These are phyloP conservation scores for Anthopleura sola DNA, from an alignment of 64 coral and sea anemone species.

Conservation along the genomic window DNA sequence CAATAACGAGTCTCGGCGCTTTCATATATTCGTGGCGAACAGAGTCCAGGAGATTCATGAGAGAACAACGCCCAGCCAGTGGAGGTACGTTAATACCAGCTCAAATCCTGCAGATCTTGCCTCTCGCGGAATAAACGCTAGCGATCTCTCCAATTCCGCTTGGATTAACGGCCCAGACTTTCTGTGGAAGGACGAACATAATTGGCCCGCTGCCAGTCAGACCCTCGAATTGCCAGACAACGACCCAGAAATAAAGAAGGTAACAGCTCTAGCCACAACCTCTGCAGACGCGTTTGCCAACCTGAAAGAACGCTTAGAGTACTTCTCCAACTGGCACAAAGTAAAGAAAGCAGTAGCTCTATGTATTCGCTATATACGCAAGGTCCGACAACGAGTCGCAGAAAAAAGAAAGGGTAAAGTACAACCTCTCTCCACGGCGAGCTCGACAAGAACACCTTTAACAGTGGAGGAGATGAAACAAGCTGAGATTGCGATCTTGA, in stretches of 20 bases:
- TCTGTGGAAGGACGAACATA: background rate
- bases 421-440: too few species aligned
- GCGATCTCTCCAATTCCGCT: background rate
- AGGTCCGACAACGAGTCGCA: background rate
- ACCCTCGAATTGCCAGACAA: background rate
- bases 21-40: background rate
- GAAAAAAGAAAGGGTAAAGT: background rate
- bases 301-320: conserved; percentile 6
- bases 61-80: background rate
- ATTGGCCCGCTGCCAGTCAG: background rate
- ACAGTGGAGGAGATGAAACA: too few species aligned
- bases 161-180: background rate
- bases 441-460: too few species aligned
- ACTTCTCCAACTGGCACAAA: conserved; percentile 24
- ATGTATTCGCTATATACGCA: conserved; percentile 16
- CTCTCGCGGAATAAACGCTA: background rate
- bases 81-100: background rate
- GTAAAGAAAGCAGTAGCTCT: conserved; percentile 25
- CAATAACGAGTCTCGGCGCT: background rate
- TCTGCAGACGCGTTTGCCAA: background rate
- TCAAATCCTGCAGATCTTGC: background rate
- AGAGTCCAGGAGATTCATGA: background rate
- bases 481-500: too few species aligned
- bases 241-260: background rate
- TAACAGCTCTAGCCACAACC: background rate